Conservation (phyloP, 2,888 invertebrate genomes). For the Apodemia hepburni region DNA sequence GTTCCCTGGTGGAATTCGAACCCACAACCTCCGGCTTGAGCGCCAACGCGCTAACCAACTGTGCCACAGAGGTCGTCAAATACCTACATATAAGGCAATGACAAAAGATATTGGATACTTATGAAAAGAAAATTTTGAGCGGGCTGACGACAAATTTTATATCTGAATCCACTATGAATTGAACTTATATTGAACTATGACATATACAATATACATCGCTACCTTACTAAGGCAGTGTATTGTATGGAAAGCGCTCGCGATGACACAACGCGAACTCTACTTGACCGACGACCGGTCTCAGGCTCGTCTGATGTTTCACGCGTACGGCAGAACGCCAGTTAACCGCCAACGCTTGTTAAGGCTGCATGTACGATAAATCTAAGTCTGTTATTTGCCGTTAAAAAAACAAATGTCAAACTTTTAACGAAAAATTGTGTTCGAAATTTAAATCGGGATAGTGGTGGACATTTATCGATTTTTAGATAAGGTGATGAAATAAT, state of each 20-base stretch:
- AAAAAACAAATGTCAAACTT: slow-evolving; percentile 37
- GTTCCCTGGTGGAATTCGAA: no score
- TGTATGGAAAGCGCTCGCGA: slow-evolving; percentile 44
- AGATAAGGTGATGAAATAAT: slow-evolving; percentile 53
- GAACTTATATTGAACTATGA: slow-evolving; percentile 6
- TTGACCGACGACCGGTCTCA: slow-evolving; percentile 47
- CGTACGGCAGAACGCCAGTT: slow-evolving; percentile 46
- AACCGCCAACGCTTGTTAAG: slow-evolving; percentile 52
- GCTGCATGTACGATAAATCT: slow-evolving; percentile 44
- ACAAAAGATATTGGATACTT: no score
- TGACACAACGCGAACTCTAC: slow-evolving; percentile 60
- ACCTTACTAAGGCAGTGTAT: slow-evolving; percentile 8
- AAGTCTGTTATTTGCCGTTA: slow-evolving; percentile 40
- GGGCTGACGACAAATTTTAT: not conserved
- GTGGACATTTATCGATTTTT: slow-evolving; percentile 8
- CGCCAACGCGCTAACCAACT: no score
- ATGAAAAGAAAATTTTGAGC: not conserved
- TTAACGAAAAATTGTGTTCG: slow-evolving; percentile 26
- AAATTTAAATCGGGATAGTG: not conserved
- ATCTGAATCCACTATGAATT: not conserved
- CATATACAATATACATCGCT: not conserved
- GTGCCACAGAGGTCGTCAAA: no score
- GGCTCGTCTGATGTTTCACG: slow-evolving; percentile 33
- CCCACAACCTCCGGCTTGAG: no score
- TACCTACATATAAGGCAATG: no score